Conservation (phyloP, 2,113 vertebrate genomes). For the Galeopterus variegatus region DNA sequence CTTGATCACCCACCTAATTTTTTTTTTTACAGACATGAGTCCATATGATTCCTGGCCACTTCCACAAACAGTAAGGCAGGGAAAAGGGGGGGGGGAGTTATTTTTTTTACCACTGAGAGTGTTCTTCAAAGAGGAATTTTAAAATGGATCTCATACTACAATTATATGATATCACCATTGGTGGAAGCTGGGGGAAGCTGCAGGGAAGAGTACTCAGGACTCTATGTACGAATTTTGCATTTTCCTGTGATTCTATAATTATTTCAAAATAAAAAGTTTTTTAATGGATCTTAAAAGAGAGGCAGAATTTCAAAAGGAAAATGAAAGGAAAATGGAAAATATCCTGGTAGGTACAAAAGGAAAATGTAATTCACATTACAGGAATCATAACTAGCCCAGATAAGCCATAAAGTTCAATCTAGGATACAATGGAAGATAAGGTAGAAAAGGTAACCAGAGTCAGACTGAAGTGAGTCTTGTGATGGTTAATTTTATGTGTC, state of each 20-base stretch:
- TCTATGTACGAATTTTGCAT: conserved; percentile 17
- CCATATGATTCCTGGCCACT: conserved; percentile 18
- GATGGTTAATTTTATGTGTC: neutral
- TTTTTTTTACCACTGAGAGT: conserved; percentile 1
- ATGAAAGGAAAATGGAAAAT: conserved; percentile 14
- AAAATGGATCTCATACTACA: neutral
- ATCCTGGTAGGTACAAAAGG: neutral
- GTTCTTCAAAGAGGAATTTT: conserved; percentile 45
- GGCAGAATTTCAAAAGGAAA: conserved; percentile 56
- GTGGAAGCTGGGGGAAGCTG: neutral
- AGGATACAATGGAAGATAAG: neutral
- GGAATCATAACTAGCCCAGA: neutral
- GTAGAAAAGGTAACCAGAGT: neutral
- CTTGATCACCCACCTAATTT: neutral
- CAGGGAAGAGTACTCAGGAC: neutral
- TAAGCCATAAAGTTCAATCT: neutral
- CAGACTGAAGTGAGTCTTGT: neutral
- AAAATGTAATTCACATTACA: conserved; percentile 45
- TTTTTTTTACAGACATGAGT: neutral
- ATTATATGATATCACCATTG: neutral
- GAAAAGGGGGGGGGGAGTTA: no score
- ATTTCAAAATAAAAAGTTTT: conserved; percentile 42
- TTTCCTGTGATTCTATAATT: conserved; percentile 29
- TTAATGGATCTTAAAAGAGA: neutral
- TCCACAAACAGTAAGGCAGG: neutral